Evolutionary conservation across 2,888 invertebrate genomes (phyloP).

Genomic region (Rotaria socialis): DNA sequence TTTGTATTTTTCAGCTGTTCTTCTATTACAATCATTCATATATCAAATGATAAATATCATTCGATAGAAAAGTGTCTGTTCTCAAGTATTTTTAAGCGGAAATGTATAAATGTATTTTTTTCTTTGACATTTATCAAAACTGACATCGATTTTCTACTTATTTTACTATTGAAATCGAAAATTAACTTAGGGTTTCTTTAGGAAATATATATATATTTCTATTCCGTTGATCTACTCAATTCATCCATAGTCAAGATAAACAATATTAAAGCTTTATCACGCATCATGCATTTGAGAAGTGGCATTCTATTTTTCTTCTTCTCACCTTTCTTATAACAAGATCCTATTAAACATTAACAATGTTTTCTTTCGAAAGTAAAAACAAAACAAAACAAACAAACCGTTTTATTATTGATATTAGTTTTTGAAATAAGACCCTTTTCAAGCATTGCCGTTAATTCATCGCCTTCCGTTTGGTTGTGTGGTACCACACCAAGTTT

Average conservation of each 20-base stretch:
- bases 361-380: no score
- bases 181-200: no score
- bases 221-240: no score
- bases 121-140: neutral
- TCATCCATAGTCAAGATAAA: no score
- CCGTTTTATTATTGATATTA: conserved; percentile 3
- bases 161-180: neutral
- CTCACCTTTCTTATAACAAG: no score
- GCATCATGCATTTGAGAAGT: no score
- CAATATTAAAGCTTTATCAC: no score
- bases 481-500: neutral
- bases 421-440: neutral
- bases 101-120: neutral
- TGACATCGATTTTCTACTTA: neutral
- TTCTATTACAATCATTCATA: neutral
- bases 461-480: conserved; percentile 3
- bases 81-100: neutral
- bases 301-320: no score
- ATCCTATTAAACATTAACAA: no score
- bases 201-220: no score
- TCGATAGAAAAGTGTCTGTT: neutral
- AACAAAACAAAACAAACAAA: neutral
- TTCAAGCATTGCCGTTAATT: neutral
- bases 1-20: neutral
- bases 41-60: conserved; percentile 15